Evolutionary conservation across 2,797 vertebrate genomes (phyloP).

Genomic region (Malurus splendens): DNA sequence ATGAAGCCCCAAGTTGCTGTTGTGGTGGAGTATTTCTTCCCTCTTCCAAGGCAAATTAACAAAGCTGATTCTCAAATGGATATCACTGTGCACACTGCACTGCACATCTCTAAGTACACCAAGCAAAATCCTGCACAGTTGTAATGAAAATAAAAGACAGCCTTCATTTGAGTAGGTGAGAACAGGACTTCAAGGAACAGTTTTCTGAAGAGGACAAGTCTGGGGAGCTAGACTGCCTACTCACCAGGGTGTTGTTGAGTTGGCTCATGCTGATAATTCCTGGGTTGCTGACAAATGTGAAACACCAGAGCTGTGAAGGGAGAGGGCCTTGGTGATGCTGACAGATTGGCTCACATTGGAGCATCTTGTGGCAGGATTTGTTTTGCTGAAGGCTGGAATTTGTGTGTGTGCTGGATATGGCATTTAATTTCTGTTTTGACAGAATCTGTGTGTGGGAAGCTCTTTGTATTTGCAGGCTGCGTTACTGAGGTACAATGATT

Average conservation of each 20-base stretch:
- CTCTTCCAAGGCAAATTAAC: not conserved
- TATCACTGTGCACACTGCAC: not conserved
- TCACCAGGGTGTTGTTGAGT: not conserved
- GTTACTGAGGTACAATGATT: not conserved
- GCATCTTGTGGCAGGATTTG: not conserved
- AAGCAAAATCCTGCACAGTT: not conserved
- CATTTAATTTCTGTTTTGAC: not conserved
- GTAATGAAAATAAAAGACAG: not conserved
- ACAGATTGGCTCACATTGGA: not conserved
- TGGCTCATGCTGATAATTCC: not conserved
- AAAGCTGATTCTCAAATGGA: not conserved
- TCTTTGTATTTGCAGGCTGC: not conserved
- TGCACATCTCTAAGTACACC: not conserved
- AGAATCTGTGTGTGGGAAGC: not conserved
- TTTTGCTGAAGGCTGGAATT: conserved; percentile 4
- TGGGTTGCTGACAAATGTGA: not conserved
- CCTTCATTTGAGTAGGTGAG: not conserved
- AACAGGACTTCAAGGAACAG: not conserved
- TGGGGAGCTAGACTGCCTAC: not conserved
- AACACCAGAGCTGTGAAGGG: not conserved
- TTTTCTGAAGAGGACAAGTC: not conserved
- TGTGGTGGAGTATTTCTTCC: not conserved
- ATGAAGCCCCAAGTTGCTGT: not conserved
- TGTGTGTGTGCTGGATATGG: not conserved
- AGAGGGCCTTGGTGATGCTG: not conserved